These are phyloP conservation scores for Drosophila asahinai DNA, from an alignment of 1,140 invertebrate genomes.

Conservation along the genomic window DNA sequence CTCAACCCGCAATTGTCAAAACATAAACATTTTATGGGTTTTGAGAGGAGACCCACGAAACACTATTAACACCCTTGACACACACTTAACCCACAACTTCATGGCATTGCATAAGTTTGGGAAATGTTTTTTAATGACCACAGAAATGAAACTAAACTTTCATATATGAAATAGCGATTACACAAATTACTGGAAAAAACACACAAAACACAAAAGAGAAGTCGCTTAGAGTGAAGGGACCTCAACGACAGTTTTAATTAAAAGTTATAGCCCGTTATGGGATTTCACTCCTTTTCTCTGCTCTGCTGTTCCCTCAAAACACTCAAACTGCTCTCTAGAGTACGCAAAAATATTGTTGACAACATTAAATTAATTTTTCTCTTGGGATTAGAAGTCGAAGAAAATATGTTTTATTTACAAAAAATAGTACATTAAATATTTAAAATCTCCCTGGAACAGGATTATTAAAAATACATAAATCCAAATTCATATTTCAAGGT, in stretches of 20 bases:
- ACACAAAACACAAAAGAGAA: constrained; percentile 11
- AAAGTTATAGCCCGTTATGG: constrained; percentile 61
- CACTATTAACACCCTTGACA: constrained; percentile 45
- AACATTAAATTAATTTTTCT: constrained; percentile 67
- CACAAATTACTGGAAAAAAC: constrained; percentile 54
- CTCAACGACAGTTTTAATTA: constrained; percentile 63
- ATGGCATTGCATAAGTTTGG: constrained; percentile 36
- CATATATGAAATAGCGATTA: constrained; percentile 56
- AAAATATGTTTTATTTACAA: not conserved
- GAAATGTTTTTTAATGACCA: constrained; percentile 64
- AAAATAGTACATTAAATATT: too few species aligned
- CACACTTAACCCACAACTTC: constrained; percentile 18
- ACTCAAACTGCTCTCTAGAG: constrained; percentile 3
- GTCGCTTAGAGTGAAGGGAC: constrained; percentile 6
- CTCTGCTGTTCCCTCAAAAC: not conserved
- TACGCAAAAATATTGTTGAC: constrained; percentile 67
- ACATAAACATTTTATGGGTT: constrained; percentile 40
- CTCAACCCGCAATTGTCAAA: constrained; percentile 17
- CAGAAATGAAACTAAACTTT: constrained; percentile 34
- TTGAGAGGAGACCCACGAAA: not conserved
- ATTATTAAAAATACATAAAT: not conserved
- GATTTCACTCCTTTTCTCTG: constrained; percentile 6
- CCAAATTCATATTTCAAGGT: not conserved
- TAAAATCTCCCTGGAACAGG: not conserved
- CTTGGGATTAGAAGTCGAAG: constrained; percentile 19